Conservation (phyloP, 2,888 invertebrate species). For the Cryptocheilus praepositus region DNA sequence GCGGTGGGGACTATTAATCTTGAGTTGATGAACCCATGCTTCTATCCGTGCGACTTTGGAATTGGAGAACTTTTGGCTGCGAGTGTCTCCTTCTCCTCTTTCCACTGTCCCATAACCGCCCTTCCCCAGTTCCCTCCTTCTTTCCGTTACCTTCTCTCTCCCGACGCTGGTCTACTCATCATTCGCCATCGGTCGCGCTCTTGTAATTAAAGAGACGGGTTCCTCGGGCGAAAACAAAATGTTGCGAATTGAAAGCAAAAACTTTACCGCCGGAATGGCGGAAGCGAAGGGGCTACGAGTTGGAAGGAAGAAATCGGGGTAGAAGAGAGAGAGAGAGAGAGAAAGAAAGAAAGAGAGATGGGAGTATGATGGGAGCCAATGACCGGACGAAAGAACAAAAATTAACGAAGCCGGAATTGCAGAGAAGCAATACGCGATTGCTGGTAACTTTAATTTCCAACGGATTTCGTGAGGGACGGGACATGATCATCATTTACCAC, state of each 20-base stretch:
- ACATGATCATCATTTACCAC: too few relatives aligned
- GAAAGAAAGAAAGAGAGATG: background rate
- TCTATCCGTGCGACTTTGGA: constrained; percentile 43
- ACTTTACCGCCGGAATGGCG: constrained; percentile 25
- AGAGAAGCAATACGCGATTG: too few relatives aligned
- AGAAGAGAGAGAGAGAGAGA: background rate
- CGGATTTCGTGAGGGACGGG: too few relatives aligned
- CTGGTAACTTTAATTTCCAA: too few relatives aligned
- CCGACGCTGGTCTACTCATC: too few relatives aligned
- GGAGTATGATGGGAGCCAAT: background rate
- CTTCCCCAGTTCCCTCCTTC: constrained; percentile 9
- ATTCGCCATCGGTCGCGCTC: background rate
- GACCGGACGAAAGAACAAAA: background rate
- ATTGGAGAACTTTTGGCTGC: constrained; percentile 41
- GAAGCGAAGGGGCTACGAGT: background rate
- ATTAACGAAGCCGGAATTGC: too few relatives aligned
- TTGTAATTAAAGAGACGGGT: constrained; percentile 48
- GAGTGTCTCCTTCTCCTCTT: too few relatives aligned
- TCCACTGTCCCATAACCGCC: constrained; percentile 4
- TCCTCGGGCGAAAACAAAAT: constrained; percentile 39
- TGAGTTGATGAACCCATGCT: constrained; percentile 48
- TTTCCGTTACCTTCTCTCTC: too few relatives aligned
- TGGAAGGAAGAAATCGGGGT: background rate
- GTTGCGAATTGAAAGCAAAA: constrained; percentile 35
- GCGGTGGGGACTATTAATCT: constrained; percentile 51